Evolutionary conservation across 2,113 vertebrate species (phyloP).

Genomic region (Acrocephalus arundinaceus): DNA sequence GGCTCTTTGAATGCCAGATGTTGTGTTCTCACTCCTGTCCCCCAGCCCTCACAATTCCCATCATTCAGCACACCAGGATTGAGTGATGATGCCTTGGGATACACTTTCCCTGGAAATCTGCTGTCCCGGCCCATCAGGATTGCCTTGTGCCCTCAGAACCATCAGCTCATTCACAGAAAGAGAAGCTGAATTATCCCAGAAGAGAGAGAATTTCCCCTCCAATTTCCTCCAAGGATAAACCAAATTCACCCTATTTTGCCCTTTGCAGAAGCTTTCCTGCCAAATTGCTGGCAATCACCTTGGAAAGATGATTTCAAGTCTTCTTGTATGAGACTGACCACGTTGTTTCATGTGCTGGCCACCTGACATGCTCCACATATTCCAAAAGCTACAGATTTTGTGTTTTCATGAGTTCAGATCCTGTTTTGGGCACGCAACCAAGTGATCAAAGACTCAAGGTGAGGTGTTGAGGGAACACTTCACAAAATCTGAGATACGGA

Average conservation of each 20-base stretch:
- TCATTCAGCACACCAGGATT: background rate
- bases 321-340: background rate
- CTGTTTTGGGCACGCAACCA: background rate
- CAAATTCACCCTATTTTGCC: background rate
- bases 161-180: background rate
- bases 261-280: background rate
- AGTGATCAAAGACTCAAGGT: fast-evolving
- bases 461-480: background rate
- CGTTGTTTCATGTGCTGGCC: fast-evolving
- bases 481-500: background rate
- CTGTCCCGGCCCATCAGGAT: background rate
- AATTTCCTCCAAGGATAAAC: background rate
- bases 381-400: background rate
- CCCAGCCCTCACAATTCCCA: background rate
- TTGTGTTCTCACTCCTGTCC: background rate
- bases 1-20: background rate
- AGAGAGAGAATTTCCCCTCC: background rate
- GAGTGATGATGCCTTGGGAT: background rate
- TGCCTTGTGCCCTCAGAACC: background rate
- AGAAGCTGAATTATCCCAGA: background rate
- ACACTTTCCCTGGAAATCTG: background rate
- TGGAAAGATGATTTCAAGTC: background rate
- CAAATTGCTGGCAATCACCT: background rate
- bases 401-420: background rate
- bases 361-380: fast-evolving